These are phyloP conservation scores for Callyntrura guangdongensis DNA, from an alignment of 2,888 invertebrate genomes.

Conservation along the genomic window DNA sequence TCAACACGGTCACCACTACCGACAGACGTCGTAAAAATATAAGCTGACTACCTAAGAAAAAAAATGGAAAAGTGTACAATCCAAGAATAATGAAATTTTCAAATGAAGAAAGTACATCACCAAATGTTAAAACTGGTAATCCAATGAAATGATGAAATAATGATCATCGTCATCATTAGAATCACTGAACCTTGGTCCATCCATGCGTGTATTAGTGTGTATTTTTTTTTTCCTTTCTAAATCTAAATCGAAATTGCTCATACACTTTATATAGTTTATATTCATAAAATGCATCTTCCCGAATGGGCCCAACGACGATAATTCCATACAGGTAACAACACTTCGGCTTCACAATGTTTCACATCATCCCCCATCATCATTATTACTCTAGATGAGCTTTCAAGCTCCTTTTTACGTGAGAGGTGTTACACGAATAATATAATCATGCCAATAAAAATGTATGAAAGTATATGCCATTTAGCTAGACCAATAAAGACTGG, in stretches of 20 bases:
- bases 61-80: neutral
- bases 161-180: conserved; percentile 68
- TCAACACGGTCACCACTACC: conserved; percentile 56
- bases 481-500: neutral
- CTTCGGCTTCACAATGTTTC: conserved; percentile 6
- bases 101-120: conserved; percentile 60
- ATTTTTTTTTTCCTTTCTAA: conserved; percentile 45
- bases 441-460: conserved; percentile 6
- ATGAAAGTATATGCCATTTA: neutral
- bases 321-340: neutral
- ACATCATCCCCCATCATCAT: neutral
- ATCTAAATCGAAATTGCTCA: conserved; percentile 35
- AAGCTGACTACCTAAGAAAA: neutral
- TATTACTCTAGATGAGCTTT: neutral
- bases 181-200: conserved; percentile 74
- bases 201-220: conserved; percentile 35
- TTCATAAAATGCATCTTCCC: too few relatives aligned
- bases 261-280: neutral
- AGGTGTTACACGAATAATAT: conserved; percentile 36
- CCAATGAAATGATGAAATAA: conserved; percentile 75
- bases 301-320: conserved; percentile 3
- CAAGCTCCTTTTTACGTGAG: conserved; percentile 15
- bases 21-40: conserved; percentile 23
- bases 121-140: conserved; percentile 72
- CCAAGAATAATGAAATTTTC: conserved; percentile 5